These are phyloP conservation scores for Eurystomus gularis DNA, from an alignment of 2,113 vertebrate genomes.

Conservation along the genomic window DNA sequence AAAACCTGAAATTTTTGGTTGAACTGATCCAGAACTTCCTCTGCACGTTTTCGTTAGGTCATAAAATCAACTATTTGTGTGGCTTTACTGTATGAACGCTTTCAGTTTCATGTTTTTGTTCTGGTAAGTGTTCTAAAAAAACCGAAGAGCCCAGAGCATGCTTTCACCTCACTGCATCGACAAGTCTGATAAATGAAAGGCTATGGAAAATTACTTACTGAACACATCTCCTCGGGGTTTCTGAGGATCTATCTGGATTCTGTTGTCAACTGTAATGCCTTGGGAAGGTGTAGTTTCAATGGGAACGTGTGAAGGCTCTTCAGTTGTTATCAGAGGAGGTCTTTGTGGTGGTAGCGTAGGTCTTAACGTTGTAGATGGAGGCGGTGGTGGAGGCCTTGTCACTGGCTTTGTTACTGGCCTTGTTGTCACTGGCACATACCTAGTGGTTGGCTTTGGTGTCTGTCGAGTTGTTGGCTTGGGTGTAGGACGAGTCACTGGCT, in stretches of 20 bases:
- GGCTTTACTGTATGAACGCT: neutral
- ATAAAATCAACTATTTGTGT: neutral
- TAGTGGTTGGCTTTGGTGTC: conserved; percentile 7
- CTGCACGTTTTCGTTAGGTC: neutral
- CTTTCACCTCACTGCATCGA: neutral
- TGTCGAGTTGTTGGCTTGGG: conserved; percentile 63
- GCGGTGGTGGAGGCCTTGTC: neutral
- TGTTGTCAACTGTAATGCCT: conserved; percentile 82
- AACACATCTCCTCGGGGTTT: conserved; percentile 96
- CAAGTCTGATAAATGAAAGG: neutral
- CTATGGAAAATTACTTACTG: conserved; percentile 80
- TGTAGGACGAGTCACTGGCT: conserved; percentile 29
- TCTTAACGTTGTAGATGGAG: neutral
- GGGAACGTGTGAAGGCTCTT: conserved; percentile 20
- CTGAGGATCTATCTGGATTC: conserved; percentile 85
- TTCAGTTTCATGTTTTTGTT: neutral
- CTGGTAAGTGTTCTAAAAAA: neutral
- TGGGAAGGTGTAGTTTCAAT: conserved; percentile 38
- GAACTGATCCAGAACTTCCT: neutral
- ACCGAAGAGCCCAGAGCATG: neutral
- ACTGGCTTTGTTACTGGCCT: neutral
- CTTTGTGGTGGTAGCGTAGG: conserved; percentile 5
- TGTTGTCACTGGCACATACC: neutral
- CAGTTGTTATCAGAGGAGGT: conserved; percentile 8
- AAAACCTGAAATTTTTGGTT: neutral